These are phyloP conservation scores for Sebastes steindachneri DNA, from an alignment of 2,797 vertebrate genomes.

Conservation along the genomic window DNA sequence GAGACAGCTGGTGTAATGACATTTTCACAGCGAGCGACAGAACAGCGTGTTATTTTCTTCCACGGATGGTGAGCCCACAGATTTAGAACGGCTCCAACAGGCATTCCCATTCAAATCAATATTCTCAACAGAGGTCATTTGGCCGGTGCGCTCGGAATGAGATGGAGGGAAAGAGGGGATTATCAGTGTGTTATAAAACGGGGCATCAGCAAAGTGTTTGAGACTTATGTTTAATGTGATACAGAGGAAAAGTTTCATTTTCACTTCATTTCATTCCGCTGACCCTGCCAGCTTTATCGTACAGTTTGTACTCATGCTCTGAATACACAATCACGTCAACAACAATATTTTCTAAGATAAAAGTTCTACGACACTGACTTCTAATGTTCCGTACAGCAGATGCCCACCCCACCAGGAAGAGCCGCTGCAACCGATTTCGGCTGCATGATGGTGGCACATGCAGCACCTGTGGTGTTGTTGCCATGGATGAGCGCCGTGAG, in stretches of 20 bases:
- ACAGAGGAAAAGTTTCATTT: slow-evolving; percentile 22
- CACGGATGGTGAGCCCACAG: slow-evolving; percentile 47
- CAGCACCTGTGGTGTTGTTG: slow-evolving; percentile 33
- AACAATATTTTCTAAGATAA: neutral
- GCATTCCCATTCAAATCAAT: slow-evolving; percentile 63
- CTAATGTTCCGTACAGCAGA: slow-evolving; percentile 13
- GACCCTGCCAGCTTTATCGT: neutral
- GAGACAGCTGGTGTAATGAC: slow-evolving; percentile 79
- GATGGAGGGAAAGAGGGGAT: slow-evolving; percentile 22
- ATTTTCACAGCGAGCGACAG: slow-evolving; percentile 75
- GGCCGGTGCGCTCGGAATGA: slow-evolving; percentile 25
- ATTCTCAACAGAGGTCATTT: slow-evolving; percentile 55
- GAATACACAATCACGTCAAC: neutral
- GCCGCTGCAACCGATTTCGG: slow-evolving; percentile 1
- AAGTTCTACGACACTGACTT: slow-evolving; percentile 20
- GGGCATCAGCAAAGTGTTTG: slow-evolving; percentile 29
- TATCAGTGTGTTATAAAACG: slow-evolving; percentile 28
- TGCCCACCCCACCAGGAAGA: neutral
- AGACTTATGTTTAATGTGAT: slow-evolving; percentile 18
- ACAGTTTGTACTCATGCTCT: neutral
- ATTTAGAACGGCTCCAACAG: slow-evolving; percentile 56
- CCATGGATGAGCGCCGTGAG: slow-evolving; percentile 49
- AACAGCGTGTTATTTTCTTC: slow-evolving; percentile 70
- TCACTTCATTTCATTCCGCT: neutral
- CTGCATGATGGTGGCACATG: slow-evolving; percentile 3